A percentile compares a stretch with the other conserved stretches of the same genome.
Evolutionary conservation across 2,797 vertebrate species (phyloP).

Genomic region (Fringilla coelebs): DNA sequence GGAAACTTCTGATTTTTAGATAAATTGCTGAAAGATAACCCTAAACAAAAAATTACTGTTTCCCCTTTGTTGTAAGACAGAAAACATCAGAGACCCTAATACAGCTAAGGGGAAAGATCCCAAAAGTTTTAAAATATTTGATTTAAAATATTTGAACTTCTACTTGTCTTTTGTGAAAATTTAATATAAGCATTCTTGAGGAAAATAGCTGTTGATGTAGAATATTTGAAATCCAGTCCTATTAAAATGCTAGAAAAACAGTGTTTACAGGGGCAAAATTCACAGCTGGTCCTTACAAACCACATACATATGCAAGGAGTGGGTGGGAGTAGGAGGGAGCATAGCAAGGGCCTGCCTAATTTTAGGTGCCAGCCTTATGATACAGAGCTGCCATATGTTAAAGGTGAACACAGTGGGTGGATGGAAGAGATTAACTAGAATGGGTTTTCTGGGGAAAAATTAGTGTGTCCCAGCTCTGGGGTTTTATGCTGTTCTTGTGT

Average conservation of each 20-base stretch:
- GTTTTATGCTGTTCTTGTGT: not conserved
- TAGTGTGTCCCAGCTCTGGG: not conserved
- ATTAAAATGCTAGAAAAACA: slow-evolving; percentile 10
- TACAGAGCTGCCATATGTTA: slow-evolving; percentile 63
- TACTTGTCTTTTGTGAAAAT: not conserved
- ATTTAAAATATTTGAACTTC: not conserved
- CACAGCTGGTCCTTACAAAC: slow-evolving; percentile 64
- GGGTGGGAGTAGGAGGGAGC: slow-evolving; percentile 57
- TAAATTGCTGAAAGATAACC: not conserved
- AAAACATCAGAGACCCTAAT: not conserved
- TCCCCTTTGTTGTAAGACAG: not conserved
- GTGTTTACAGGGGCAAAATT: slow-evolving; percentile 52
- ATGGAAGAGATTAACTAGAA: slow-evolving; percentile 22
- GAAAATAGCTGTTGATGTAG: not conserved
- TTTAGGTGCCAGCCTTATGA: slow-evolving; percentile 58
- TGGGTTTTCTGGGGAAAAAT: not conserved
- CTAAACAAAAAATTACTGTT: not conserved
- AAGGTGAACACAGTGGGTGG: slow-evolving; percentile 57
- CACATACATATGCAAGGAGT: slow-evolving; percentile 56
- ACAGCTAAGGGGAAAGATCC: not conserved
- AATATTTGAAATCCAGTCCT: not conserved
- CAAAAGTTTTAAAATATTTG: not conserved
- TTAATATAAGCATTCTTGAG: not conserved
- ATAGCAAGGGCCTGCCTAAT: slow-evolving; percentile 65
- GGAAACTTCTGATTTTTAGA: not conserved